Evolutionary conservation across 2,113 vertebrate genomes (phyloP), one percentile per base, ranked within the genome.

Genomic region (Zosterops borbonicus): DNA sequence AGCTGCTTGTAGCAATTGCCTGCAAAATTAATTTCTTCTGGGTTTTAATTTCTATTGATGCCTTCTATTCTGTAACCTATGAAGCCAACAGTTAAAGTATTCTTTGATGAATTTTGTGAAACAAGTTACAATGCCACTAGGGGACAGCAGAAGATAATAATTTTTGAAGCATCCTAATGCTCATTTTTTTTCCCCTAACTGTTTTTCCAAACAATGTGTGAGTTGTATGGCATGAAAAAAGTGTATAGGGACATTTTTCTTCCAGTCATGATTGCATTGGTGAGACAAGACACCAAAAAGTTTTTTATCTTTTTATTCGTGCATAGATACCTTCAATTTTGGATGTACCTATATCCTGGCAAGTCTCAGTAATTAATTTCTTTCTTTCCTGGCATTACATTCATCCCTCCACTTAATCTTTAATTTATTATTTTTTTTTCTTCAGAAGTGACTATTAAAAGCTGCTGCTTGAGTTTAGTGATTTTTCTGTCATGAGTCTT

Each of bases 91-190:
- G 20, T 50, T 84, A 49, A 76, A 69, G 35, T 64, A 39, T 16
- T 67, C 46, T 88, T 49, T 83, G 23, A 65, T 88, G 23, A 50
- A 22, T 69, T 87, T 83, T 86, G 58, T 85, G 79, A 58, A 83
- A 89, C 24, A 64, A 64, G 35, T 55, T 94, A n/a, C 28, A 62
- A 22, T 85, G 89, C 97, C 98, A 94, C 96, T 97, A 98, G 98
- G 94, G 98, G 98, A 50, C 97, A 98, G 97, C 95, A 98, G 74
- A 97, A 91, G 93, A 95, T 91, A 94, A 52, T 92, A 41, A 73
- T 86, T 89, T 86, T 37, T 84, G 37, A 79, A 93, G 83, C 52
- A 64, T 37, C 14, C 14, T 7, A 6, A 28, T 63, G 22, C 28
- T 69, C 3, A 5, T 14, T 64, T 83, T 64, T 83, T 60, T 64